A percentile compares a stretch with the other conserved stretches of the same genome.
Evolutionary conservation across 2,888 invertebrate genomes (phyloP).

Genomic region (Catocala sponsa): DNA sequence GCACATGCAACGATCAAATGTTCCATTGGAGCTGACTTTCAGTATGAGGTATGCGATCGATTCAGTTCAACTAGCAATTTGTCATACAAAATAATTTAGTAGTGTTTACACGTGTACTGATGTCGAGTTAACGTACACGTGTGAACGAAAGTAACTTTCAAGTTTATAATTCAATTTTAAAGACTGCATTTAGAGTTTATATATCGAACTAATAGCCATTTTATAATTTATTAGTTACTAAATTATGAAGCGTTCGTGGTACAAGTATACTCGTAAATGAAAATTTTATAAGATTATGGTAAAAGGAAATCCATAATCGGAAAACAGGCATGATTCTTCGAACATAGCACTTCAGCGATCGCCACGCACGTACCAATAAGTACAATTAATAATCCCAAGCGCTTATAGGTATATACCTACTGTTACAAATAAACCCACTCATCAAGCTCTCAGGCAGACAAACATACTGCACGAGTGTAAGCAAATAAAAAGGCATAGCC

Average conservation of each 20-base stretch:
- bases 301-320: too few relatives aligned
- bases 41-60: slow-evolving; percentile 7
- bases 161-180: background rate
- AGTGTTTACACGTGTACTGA: slow-evolving; percentile 9
- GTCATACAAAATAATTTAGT: slow-evolving; percentile 19
- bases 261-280: too few relatives aligned
- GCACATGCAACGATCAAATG: slow-evolving; percentile 4
- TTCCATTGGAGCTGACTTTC: slow-evolving; percentile 1
- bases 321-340: too few relatives aligned
- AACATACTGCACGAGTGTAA: slow-evolving; percentile 5
- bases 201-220: too few relatives aligned
- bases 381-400: background rate
- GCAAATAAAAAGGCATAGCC: slow-evolving; percentile 20
- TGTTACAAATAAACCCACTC: slow-evolving; percentile 2
- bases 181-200: too few relatives aligned
- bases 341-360: too few relatives aligned
- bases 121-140: slow-evolving; percentile 9
- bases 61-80: slow-evolving; percentile 16
- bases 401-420: background rate
- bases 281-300: too few relatives aligned
- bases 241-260: too few relatives aligned
- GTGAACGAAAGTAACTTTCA: slow-evolving; percentile 6
- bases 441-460: background rate
- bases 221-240: too few relatives aligned
- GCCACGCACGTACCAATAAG: background rate